Percentiles rank a stretch among this genome's conserved stretches.
phyloP scores from a whole-genome alignment of 37 sponge, comb jelly and placozoan genomes.

The Cladorhizidae sp. region DNA sequence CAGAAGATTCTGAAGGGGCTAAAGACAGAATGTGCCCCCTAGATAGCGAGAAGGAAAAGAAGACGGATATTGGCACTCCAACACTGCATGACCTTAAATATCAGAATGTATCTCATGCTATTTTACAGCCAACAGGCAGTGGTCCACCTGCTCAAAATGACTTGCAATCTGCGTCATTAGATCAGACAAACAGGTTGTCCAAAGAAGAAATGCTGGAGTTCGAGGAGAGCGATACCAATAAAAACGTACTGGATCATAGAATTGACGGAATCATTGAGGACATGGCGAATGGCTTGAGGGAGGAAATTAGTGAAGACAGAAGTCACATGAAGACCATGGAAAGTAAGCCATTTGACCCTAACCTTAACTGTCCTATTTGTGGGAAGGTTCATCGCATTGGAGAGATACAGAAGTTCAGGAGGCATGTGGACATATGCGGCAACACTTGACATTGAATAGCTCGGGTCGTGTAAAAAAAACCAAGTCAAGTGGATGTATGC shows the following conservation, averaged over 20 bases:
- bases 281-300: neutral
- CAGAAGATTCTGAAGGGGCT: no score
- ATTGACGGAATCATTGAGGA: constrained; percentile 6
- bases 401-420: constrained; percentile 54
- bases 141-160: no score
- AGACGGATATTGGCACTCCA: no score
- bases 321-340: neutral
- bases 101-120: no score
- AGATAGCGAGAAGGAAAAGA: no score
- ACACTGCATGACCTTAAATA: no score
- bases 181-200: neutral
- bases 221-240: neutral
- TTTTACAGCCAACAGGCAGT: no score
- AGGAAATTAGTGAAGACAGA: neutral
- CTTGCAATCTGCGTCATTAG: no score
- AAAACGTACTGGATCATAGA: neutral
- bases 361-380: constrained; percentile 61
- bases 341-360: constrained; percentile 47
- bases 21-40: no score
- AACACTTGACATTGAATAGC: neutral
- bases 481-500: no score
- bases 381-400: constrained; percentile 25
- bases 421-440: constrained; percentile 26
- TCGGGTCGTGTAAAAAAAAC: no score
- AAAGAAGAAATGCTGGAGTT: neutral